Conservation (phyloP, 1,140 invertebrate species). For the Tetranychus cinnabarinus region DNA sequence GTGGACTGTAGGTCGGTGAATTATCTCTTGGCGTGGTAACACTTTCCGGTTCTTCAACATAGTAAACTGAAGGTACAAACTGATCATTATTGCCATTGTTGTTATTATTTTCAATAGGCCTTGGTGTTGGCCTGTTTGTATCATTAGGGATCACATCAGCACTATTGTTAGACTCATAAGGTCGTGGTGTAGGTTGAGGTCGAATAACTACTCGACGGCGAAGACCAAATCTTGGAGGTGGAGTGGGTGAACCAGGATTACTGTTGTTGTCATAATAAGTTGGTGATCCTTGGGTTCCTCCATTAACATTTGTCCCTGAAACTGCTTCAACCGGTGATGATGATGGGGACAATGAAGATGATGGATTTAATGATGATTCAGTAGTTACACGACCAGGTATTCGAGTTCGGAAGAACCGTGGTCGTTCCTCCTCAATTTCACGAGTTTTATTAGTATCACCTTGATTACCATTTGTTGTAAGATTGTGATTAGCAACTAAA, state of each 20-base stretch:
- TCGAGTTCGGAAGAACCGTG: neutral
- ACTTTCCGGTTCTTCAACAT: too few species aligned
- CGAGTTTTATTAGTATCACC: neutral
- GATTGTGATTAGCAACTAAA: neutral
- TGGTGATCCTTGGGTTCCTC: too few species aligned
- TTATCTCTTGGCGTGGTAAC: too few species aligned
- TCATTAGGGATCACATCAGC: too few species aligned
- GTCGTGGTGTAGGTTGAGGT: neutral
- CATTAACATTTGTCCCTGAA: neutral
- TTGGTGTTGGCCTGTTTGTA: too few species aligned
- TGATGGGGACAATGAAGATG: neutral
- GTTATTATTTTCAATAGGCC: too few species aligned
- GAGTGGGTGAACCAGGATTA: neutral
- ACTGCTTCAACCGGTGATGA: neutral
- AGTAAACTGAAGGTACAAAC: too few species aligned
- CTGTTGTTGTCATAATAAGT: neutral
- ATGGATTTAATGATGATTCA: neutral
- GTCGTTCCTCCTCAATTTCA: neutral
- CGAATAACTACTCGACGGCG: neutral
- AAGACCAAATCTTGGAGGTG: neutral
- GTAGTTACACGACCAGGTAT: neutral
- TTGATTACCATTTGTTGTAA: neutral
- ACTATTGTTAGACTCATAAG: neutral
- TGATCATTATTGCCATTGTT: too few species aligned
- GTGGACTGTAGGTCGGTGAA: too few species aligned